phyloP scores from a whole-genome alignment of 2,797 vertebrate genomes.

The Sebastes minor region DNA sequence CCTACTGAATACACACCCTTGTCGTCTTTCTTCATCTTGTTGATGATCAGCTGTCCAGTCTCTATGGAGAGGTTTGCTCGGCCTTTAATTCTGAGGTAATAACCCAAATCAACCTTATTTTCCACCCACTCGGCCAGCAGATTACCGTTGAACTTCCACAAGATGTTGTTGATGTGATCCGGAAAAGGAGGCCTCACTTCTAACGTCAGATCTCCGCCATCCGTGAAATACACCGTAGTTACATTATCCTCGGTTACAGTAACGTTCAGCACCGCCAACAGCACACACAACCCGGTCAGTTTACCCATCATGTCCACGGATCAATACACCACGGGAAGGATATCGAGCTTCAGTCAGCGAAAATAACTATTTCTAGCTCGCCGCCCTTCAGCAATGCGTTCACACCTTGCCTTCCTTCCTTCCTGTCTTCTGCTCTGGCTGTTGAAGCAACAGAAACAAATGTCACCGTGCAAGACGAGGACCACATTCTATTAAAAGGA shows the following conservation, averaged over 20 bases:
- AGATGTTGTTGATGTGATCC: not conserved
- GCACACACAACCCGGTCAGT: no score
- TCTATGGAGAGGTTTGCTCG: rapidly evolving
- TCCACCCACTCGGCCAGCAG: not conserved
- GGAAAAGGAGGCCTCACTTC: rapidly evolving
- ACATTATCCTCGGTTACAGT: no score
- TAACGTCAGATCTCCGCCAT: rapidly evolving
- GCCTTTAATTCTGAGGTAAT: rapidly evolving
- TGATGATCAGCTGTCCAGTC: rapidly evolving
- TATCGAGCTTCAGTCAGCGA: rapidly evolving
- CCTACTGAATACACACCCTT: rapidly evolving
- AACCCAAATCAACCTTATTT: rapidly evolving
- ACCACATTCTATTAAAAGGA: rapidly evolving
- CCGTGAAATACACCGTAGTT: rapidly evolving
- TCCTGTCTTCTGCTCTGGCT: no score
- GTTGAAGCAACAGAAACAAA: rapidly evolving
- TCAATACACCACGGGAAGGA: no score
- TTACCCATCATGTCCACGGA: no score
- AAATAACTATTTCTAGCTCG: no score
- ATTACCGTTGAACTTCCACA: rapidly evolving
- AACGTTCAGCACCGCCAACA: no score
- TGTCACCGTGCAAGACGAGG: no score
- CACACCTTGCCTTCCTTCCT: no score
- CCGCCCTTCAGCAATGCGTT: rapidly evolving
- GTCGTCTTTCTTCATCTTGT: rapidly evolving